Base-by-base conservation (phyloP, 2,888 invertebrate genomes). In the Agriopis marginaria region DNA sequence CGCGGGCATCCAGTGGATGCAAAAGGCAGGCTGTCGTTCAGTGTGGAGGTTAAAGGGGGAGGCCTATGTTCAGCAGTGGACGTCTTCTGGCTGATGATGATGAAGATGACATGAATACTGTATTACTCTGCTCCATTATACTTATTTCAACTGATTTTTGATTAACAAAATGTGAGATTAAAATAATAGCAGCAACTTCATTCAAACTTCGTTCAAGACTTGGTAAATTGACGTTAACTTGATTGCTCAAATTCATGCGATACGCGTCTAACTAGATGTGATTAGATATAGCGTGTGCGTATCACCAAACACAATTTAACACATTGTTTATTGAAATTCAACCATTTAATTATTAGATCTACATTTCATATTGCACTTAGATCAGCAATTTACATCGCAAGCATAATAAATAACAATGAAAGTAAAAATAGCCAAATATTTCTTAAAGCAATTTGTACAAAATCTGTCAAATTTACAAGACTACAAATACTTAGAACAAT, bases 311-410 rank as follows among this genome's bases (percentile, higher is more conserved):
- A 51, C 40, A 68, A 58, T 49, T 62, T 55, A 69, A 58, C 54
- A 63, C 58, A 61, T 56, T 2, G 10, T 71, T 71, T 71, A 71
- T 71, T 67, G 14, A 67, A 60, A 65, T 61, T 58, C 50, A 68
- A 54, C n/a, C 44, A 40, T 66, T 66, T 66, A 54, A 63, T 63
- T 50, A 17, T 23, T 32, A 40, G 8, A 68, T 51, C 50, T 69
- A 60, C n/a, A 67, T 50, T 50, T 70, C 69, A 72, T 77, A 77
- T 77, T 77, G 73, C 74, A 77, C 77, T 63, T 71, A 59, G 17
- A 63, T 68, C 61, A 69, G 70, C 62, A 74, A 66, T 64, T 68
- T 68, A 75, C 54, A 71, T 68, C 68, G 63, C 63, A 73, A 72
- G 71, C 63, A 58, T 66, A 75, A 77, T 76, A 76, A 75, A 75